These are phyloP conservation scores for Callaeas wilsoni DNA, from an alignment of 2,113 vertebrate genomes.

Conservation along the genomic window DNA sequence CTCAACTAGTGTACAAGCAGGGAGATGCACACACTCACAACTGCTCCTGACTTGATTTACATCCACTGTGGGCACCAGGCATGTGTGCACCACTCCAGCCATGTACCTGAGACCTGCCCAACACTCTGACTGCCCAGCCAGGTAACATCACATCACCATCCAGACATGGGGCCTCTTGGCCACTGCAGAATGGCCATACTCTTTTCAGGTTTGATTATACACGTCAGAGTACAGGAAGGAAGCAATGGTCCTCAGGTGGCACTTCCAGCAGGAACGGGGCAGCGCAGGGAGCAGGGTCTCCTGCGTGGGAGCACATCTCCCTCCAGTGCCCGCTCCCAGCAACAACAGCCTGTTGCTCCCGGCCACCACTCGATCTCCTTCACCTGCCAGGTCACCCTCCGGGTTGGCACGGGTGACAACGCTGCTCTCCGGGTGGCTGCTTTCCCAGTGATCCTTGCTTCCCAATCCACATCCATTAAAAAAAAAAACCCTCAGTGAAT, in stretches of 20 bases:
- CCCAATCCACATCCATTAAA: not conserved
- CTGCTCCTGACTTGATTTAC: not conserved
- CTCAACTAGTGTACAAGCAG: not conserved
- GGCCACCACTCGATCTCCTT: not conserved
- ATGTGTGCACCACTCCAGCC: fast-evolving
- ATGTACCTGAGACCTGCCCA: not conserved
- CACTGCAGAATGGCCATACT: not conserved
- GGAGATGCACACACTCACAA: not conserved
- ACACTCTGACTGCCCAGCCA: not conserved
- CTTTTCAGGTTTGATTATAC: not conserved
- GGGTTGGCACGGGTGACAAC: not conserved
- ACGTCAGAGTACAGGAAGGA: fast-evolving
- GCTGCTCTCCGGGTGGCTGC: not conserved
- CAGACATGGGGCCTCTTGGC: not conserved
- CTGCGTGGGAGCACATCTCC: slow-evolving; percentile 34
- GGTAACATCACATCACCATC: not conserved
- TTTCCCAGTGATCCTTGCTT: not conserved
- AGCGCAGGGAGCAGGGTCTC: not conserved
- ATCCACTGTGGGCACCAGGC: not conserved
- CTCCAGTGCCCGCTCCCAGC: slow-evolving; percentile 41
- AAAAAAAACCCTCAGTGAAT: not conserved
- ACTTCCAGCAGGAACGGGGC: not conserved
- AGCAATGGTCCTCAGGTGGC: not conserved
- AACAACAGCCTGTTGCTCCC: slow-evolving; percentile 41
- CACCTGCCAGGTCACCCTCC: not conserved